These are phyloP conservation scores for Heliocidaris tuberculata DNA, from an alignment of 35 echinoderm and acorn worm species.

Conservation along the genomic window DNA sequence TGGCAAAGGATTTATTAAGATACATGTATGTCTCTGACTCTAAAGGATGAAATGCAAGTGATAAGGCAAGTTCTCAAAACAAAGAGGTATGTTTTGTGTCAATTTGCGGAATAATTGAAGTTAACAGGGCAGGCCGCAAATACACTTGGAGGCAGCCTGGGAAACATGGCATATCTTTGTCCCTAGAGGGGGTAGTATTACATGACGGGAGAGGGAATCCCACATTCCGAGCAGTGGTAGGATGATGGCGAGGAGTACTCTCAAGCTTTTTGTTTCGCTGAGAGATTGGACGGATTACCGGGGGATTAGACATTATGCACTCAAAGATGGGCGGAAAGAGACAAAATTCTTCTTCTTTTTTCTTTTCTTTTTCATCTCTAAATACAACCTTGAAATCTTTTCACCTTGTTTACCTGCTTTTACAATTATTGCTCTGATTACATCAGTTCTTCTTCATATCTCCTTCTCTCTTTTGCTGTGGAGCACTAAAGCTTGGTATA, in stretches of 20 bases:
- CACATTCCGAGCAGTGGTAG: conserved; percentile 16
- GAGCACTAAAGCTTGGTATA: neutral
- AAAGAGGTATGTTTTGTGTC: conserved; percentile 28
- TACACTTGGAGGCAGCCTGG: neutral
- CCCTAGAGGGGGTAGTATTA: conserved; percentile 53
- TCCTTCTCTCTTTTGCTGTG: neutral
- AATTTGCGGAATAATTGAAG: conserved; percentile 3
- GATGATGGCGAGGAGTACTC: neutral
- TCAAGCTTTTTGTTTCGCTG: conserved; percentile 42
- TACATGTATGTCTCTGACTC: neutral
- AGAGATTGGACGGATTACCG: conserved; percentile 34
- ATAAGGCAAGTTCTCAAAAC: neutral
- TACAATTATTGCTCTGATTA: neutral
- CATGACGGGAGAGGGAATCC: conserved; percentile 37
- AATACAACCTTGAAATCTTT: neutral
- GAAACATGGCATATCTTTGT: conserved; percentile 41
- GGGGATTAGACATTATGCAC: neutral
- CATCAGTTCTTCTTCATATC: neutral
- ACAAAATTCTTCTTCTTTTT: neutral
- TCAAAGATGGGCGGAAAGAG: neutral
- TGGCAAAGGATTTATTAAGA: neutral
- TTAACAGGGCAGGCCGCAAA: conserved; percentile 35
- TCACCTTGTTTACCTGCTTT: neutral
- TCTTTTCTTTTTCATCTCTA: too few species aligned
- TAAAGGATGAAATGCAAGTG: neutral